These are phyloP conservation scores for Petrophora chlorosata DNA, from an alignment of 2,888 invertebrate species.

Conservation along the genomic window DNA sequence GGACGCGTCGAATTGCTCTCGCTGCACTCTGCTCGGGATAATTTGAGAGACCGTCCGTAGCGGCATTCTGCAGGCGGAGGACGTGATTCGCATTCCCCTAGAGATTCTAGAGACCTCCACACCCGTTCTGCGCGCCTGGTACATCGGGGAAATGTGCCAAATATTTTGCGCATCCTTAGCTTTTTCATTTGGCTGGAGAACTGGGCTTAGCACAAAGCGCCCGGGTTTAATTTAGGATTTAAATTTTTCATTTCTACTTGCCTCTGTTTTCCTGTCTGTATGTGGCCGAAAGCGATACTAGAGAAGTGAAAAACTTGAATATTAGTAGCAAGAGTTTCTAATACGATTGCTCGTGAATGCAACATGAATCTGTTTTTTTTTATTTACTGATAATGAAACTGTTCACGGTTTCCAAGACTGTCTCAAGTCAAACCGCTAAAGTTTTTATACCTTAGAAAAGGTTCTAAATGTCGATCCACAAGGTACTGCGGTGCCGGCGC, in stretches of 20 bases:
- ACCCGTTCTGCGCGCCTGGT: slow-evolving; percentile 38
- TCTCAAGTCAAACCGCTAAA: slow-evolving; percentile 3
- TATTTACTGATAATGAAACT: no score
- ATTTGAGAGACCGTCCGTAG: slow-evolving; percentile 53
- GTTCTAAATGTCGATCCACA: no score
- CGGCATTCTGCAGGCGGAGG: slow-evolving; percentile 49
- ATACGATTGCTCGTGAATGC: no score
- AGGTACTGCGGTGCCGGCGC: slow-evolving; percentile 45
- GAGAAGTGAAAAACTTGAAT: no score
- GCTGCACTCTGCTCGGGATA: slow-evolving; percentile 48
- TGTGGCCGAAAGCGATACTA: slow-evolving; percentile 2
- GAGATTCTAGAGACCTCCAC: slow-evolving; percentile 46
- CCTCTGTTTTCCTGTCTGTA: slow-evolving; percentile 8
- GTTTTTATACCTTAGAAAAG: no score
- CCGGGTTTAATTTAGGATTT: slow-evolving; percentile 39
- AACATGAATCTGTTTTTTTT: no score
- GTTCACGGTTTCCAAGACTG: neutral
- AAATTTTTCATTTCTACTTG: slow-evolving; percentile 17
- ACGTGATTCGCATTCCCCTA: slow-evolving; percentile 63
- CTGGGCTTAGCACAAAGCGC: slow-evolving; percentile 35
- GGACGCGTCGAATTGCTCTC: slow-evolving; percentile 44
- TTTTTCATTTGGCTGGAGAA: slow-evolving; percentile 52
- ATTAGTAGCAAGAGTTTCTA: no score
- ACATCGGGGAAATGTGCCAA: slow-evolving; percentile 53
- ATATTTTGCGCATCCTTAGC: slow-evolving; percentile 52